These are phyloP conservation scores for Gymnocypris eckloni DNA, from an alignment of 2,797 vertebrate genomes.

Conservation along the genomic window DNA sequence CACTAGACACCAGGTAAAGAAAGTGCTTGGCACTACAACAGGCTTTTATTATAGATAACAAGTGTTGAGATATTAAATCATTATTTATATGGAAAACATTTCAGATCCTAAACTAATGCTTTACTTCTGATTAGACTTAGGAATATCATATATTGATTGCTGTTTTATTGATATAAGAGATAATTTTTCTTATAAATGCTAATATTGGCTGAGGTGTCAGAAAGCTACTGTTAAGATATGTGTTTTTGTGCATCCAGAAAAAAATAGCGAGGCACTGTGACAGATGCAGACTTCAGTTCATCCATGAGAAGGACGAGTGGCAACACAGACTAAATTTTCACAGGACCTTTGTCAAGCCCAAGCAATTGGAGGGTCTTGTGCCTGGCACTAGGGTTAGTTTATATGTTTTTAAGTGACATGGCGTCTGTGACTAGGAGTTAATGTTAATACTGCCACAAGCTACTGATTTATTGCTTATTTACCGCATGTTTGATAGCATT, in stretches of 20 bases:
- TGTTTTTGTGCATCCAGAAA: constrained; percentile 75
- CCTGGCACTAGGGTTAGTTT: constrained; percentile 89
- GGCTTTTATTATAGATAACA: background rate
- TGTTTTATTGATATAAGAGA: background rate
- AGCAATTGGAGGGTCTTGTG: constrained; percentile 86
- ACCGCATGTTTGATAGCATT: background rate
- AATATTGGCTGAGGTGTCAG: background rate
- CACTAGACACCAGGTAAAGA: constrained; percentile 86
- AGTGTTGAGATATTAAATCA: background rate
- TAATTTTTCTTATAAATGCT: no score
- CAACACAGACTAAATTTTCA: constrained; percentile 87
- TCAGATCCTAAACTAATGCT: background rate
- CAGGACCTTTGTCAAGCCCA: constrained; percentile 87
- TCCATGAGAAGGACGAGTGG: constrained; percentile 83
- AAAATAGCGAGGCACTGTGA: constrained; percentile 86
- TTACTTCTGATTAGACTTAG: background rate
- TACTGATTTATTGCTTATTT: background rate
- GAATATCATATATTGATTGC: background rate
- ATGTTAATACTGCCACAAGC: background rate
- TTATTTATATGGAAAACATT: background rate
- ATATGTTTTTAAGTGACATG: background rate
- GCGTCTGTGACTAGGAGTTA: background rate
- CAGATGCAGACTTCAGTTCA: constrained; percentile 92
- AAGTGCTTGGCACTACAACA: background rate
- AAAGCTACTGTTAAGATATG: background rate